A percentile compares a stretch with the other conserved stretches of the same genome.
Conservation (phyloP, 2,113 vertebrate genomes). For the Hydrochoerus hydrochaeris region DNA sequence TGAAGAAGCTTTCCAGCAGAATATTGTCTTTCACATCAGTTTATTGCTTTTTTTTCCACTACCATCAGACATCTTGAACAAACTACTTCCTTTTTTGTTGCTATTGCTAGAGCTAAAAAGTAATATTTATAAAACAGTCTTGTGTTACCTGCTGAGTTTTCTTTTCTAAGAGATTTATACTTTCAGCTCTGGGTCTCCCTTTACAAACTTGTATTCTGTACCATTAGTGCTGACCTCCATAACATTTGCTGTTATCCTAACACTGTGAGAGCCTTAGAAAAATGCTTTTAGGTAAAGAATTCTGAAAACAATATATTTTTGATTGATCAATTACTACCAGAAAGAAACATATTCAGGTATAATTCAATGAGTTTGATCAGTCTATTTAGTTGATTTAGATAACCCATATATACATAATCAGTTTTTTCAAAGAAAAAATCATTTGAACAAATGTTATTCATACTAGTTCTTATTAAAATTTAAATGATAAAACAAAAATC, state of each 20-base stretch:
- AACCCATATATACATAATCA: background rate
- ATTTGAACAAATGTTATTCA: background rate
- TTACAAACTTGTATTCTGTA: background rate
- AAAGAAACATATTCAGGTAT: background rate
- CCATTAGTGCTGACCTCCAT: background rate
- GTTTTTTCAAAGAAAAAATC: background rate
- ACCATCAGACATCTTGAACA: background rate
- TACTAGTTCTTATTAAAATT: background rate
- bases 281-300: background rate
- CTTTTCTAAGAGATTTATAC: background rate
- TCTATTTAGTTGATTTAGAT: background rate
- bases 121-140: background rate
- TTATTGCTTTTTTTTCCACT: background rate
- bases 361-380: background rate
- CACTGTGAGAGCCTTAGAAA: background rate
- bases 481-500: slow-evolving; percentile 10
- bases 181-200: background rate
- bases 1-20: background rate
- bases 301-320: background rate
- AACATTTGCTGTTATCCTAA: slow-evolving; percentile 11
- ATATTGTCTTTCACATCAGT: slow-evolving; percentile 20
- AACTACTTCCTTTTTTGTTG: slow-evolving; percentile 18
- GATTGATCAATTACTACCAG: background rate
- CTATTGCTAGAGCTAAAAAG: background rate
- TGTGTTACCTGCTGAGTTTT: background rate